Percentiles rank a stretch among this genome's conserved stretches.
These are phyloP conservation scores for Trichopoda pennipes DNA, from an alignment of 2,888 invertebrate genomes.

Conservation along the genomic window DNA sequence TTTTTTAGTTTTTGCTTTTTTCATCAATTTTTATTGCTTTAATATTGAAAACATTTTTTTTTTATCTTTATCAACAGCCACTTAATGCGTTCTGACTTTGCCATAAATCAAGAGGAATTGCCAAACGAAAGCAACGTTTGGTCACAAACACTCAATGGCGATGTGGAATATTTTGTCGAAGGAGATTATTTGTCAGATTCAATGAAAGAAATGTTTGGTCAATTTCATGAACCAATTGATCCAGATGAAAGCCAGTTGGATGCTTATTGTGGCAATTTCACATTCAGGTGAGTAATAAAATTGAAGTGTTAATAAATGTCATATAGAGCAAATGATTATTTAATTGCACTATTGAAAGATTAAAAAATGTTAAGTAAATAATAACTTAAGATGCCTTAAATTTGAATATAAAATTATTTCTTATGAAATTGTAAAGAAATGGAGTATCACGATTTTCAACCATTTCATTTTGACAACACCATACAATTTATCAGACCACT, in stretches of 20 bases:
- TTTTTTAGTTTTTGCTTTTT: neutral
- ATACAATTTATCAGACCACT: too few species aligned
- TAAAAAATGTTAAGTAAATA: too few species aligned
- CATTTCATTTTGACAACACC: too few species aligned
- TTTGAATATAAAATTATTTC: too few species aligned
- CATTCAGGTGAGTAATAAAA: slow-evolving; percentile 76
- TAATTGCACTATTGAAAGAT: too few species aligned
- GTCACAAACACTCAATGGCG: slow-evolving; percentile 29
- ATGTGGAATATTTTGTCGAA: slow-evolving; percentile 58
- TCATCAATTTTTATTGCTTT: neutral
- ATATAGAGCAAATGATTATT: neutral
- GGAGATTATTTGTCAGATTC: slow-evolving; percentile 76
- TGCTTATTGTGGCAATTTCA: slow-evolving; percentile 83
- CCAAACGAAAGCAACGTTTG: slow-evolving; percentile 49
- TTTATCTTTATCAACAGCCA: slow-evolving; percentile 61
- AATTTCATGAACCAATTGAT: slow-evolving; percentile 81
- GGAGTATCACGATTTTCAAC: too few species aligned
- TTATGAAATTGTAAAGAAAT: too few species aligned
- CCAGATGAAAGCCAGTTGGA: slow-evolving; percentile 81
- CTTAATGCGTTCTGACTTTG: slow-evolving; percentile 66
- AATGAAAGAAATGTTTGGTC: slow-evolving; percentile 73
- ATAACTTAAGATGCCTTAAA: too few species aligned
- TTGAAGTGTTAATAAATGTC: neutral
- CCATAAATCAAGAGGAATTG: slow-evolving; percentile 52
- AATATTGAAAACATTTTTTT: neutral